Conservation (phyloP, 2,797 vertebrate species). For the Sebastes jordani region DNA sequence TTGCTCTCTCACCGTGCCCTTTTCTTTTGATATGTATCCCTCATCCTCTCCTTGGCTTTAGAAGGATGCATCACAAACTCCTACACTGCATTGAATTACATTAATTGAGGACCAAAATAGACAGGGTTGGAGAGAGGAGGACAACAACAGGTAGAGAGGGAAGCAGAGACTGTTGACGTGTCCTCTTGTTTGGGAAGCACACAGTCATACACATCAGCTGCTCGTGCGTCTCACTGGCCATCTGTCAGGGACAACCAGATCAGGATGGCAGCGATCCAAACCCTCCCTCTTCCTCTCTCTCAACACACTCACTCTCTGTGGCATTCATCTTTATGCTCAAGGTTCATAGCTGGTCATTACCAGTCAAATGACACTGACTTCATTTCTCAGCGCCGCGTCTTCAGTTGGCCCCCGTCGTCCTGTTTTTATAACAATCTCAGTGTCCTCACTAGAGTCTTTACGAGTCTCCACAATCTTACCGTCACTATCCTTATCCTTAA, state of each 20-base stretch:
- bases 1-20: constrained; percentile 37
- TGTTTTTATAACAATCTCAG: background rate
- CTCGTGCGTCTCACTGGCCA: constrained; percentile 47
- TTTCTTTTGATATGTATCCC: constrained; percentile 52
- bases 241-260: constrained; percentile 66
- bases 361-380: constrained; percentile 36
- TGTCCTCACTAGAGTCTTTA: background rate
- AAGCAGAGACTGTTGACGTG: background rate
- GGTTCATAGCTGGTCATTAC: constrained; percentile 51
- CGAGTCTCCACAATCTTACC: background rate
- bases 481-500: background rate
- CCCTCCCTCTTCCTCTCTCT: background rate
- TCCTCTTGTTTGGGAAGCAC: constrained; percentile 39
- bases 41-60: constrained; percentile 27
- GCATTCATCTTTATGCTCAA: constrained; percentile 37
- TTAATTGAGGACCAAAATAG: constrained; percentile 38
- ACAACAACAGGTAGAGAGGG: background rate
- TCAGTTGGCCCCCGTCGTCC: background rate
- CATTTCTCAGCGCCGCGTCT: constrained; percentile 26
- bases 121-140: background rate
- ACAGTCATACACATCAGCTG: constrained; percentile 48
- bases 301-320: background rate
- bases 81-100: constrained; percentile 3
- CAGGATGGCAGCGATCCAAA: constrained; percentile 53
- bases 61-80: constrained; percentile 8